phyloP scores from a whole-genome alignment of 2,797 vertebrate species.

The Steatocranus sp. region DNA sequence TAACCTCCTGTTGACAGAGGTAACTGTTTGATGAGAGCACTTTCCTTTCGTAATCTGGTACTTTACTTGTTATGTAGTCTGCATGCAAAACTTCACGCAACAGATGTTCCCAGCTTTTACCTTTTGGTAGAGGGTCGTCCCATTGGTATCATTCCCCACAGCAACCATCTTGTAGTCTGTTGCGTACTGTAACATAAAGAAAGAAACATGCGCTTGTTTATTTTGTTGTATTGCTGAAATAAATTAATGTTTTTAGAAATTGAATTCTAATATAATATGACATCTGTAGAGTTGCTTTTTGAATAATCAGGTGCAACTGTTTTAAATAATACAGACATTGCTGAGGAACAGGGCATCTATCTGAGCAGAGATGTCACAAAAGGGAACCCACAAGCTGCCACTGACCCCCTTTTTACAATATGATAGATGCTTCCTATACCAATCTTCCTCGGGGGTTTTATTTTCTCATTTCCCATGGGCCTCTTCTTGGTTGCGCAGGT shows the following conservation, averaged over 20 bases:
- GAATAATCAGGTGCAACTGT: not conserved
- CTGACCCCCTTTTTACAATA: not conserved
- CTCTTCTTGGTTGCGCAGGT: not conserved
- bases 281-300: not conserved
- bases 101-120: constrained; percentile 59
- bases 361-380: not conserved
- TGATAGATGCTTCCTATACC: not conserved
- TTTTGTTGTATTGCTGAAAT: not conserved
- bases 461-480: not conserved
- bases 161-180: constrained; percentile 82
- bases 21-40: not conserved
- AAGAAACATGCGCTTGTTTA: not conserved
- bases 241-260: not conserved
- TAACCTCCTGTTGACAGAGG: not conserved
- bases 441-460: accelerated
- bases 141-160: constrained; percentile 77
- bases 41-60: not conserved
- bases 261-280: not conserved
- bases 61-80: not conserved
- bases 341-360: not conserved
- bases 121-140: constrained; percentile 83
- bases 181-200: constrained; percentile 79
- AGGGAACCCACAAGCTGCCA: not conserved
- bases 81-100: not conserved
- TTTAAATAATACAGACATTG: not conserved